Evolutionary conservation across 1,140 invertebrate genomes (phyloP).

Genomic region (Nixonia krombeini): DNA sequence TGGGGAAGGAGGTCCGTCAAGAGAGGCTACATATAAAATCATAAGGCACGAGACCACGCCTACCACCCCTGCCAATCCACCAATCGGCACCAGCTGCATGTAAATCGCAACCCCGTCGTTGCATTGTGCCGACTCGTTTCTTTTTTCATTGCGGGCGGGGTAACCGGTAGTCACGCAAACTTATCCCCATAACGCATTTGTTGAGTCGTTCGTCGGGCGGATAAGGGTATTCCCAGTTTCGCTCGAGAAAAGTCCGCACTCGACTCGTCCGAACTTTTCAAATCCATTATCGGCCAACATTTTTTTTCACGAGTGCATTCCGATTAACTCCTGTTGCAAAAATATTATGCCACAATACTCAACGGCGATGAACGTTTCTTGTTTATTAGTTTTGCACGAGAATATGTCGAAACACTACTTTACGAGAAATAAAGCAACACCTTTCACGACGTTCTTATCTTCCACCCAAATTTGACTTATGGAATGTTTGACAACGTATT

Average conservation of each 20-base stretch:
- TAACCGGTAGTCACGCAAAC: constrained; percentile 37
- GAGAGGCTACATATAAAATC: constrained; percentile 65
- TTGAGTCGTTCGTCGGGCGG: constrained; percentile 8
- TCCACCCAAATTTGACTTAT: too few species aligned
- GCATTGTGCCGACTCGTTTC: constrained; percentile 59
- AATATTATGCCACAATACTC: too few species aligned
- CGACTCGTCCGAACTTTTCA: background rate
- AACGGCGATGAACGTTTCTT: too few species aligned
- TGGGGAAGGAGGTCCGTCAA: constrained; percentile 35
- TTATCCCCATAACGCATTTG: constrained; percentile 19
- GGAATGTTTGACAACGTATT: too few species aligned
- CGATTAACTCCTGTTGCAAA: too few species aligned
- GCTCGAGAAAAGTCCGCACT: constrained; percentile 16
- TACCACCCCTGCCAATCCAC: constrained; percentile 60
- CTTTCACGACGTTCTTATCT: too few species aligned
- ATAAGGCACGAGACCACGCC: constrained; percentile 66
- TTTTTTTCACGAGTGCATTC: background rate
- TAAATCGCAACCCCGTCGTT: constrained; percentile 65
- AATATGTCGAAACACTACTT: too few species aligned
- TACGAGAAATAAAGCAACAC: too few species aligned
- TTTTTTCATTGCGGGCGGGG: constrained; percentile 58
- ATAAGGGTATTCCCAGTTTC: constrained; percentile 26
- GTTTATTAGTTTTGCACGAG: too few species aligned
- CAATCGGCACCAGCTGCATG: constrained; percentile 67
- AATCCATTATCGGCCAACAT: background rate